Evolutionary conservation across 2,113 vertebrate genomes (phyloP), one percentile per base, ranked within the genome.

Genomic region (Garra rufa): DNA sequence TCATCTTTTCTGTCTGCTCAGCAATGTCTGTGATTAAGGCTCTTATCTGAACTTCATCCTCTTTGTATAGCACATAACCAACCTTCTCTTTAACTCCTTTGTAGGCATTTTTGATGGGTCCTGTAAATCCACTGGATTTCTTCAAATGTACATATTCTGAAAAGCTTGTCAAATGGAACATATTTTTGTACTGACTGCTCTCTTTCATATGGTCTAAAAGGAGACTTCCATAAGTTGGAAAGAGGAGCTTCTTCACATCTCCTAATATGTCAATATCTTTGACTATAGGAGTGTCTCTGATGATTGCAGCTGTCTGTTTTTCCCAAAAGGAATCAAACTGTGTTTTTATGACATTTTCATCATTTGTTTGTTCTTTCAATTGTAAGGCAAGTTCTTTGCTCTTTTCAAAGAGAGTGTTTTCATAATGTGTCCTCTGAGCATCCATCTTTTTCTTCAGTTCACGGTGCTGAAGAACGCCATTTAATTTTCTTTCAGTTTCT

Each of bases 271-370:
- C 0, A 9, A 89, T 84, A 0, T 4, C 1, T 9, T 91, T 78
- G 0, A 0, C 55, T 1, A 19, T 0, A 2, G 4, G 52, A 19
- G 19, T 6, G 7, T 19, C 1, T 19, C 21, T 0, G 14, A 86
- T 76, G 1, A 92, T 55, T n/a, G 85, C 83, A 1, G 46, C 0
- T 4, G 90, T 41, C 88, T 88, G 91, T 0, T 0, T 0, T 0
- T 14, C 0, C 92, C 93, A 94, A 10, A 90, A 38, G 0, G 0
- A 3, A 1, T 73, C 48, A 44, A 95, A 94, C 0, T 6, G 6
- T 0, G 19, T 3, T 26, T 21, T 85, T 41, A 92, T 61, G 2
- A 90, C 21, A 1, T 0, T 9, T 19, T 91, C 83, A 6, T 41
- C 5, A 6, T 3, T 41, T n/a, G n/a, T n/a, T 7, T 41, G 38